Evolutionary conservation across 2,113 vertebrate species (phyloP).

Genomic region (Notiomystis cincta): DNA sequence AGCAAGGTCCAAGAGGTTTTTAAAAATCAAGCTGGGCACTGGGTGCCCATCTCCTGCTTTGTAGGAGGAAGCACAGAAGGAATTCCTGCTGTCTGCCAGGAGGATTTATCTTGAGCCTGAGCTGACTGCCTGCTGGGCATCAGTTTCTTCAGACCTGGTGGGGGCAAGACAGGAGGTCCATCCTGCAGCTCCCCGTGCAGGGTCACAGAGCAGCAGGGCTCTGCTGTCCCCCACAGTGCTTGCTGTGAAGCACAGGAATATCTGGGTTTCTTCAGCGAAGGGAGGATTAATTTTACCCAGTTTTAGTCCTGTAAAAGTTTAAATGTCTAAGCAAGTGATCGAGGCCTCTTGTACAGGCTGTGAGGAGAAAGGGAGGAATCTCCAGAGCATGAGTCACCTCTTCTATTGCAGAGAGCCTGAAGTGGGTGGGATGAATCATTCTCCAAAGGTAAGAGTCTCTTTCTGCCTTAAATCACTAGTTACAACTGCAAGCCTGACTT

Average conservation of each 20-base stretch:
- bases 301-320: neutral
- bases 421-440: conserved; percentile 62
- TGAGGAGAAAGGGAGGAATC: neutral
- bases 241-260: neutral
- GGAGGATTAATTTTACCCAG: neutral
- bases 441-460: conserved; percentile 25
- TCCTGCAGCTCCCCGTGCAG: neutral
- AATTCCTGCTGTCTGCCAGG: neutral
- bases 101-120: neutral
- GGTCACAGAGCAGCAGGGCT: neutral
- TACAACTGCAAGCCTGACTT: neutral
- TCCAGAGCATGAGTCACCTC: conserved; percentile 46
- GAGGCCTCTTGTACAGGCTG: neutral
- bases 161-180: neutral
- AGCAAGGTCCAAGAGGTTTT: neutral
- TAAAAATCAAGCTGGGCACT: neutral
- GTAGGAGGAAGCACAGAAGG: neutral
- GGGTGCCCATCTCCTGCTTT: neutral
- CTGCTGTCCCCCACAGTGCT: neutral
- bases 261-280: neutral
- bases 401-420: neutral
- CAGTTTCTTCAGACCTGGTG: neutral
- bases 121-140: neutral
- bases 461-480: conserved; percentile 19
- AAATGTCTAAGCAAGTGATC: neutral